phyloP scores from a whole-genome alignment of 2,113 vertebrate species.

The Anseranas semipalmata region DNA sequence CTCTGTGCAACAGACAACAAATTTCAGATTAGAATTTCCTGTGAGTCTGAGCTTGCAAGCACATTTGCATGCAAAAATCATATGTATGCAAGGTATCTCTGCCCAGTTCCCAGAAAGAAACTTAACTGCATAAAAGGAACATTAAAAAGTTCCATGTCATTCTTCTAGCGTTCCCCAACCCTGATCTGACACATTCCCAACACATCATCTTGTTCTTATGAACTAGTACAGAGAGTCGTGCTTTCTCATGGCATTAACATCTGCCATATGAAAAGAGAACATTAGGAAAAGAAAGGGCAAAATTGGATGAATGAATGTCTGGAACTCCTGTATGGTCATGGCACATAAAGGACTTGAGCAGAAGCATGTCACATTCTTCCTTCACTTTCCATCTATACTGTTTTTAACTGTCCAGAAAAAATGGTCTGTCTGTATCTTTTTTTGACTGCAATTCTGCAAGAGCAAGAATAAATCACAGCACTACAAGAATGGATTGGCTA shows the following conservation, averaged over 20 bases:
- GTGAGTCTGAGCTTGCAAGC: not conserved
- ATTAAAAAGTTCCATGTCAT: not conserved
- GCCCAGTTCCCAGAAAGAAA: not conserved
- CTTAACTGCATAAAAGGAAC: not conserved
- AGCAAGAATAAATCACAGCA: not conserved
- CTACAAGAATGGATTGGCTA: not conserved
- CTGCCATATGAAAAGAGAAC: not conserved
- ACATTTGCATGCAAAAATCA: not conserved
- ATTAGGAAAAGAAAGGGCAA: constrained; percentile 53
- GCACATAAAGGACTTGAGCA: not conserved
- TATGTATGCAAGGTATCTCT: not conserved
- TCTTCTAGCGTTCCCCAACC: not conserved
- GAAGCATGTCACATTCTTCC: not conserved
- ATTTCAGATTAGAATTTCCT: not conserved
- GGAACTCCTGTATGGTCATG: not conserved
- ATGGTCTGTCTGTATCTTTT: not conserved
- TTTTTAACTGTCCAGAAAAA: not conserved
- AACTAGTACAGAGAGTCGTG: constrained; percentile 42
- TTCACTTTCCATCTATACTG: not conserved
- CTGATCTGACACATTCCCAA: not conserved
- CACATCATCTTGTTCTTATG: not conserved
- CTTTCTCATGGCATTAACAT: constrained; percentile 44
- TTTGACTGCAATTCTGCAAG: not conserved
- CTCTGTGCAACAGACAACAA: not conserved
- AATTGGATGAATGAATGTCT: constrained; percentile 14